Evolutionary conservation across 2,797 vertebrate genomes (phyloP).

Genomic region (Coregonus sp.): DNA sequence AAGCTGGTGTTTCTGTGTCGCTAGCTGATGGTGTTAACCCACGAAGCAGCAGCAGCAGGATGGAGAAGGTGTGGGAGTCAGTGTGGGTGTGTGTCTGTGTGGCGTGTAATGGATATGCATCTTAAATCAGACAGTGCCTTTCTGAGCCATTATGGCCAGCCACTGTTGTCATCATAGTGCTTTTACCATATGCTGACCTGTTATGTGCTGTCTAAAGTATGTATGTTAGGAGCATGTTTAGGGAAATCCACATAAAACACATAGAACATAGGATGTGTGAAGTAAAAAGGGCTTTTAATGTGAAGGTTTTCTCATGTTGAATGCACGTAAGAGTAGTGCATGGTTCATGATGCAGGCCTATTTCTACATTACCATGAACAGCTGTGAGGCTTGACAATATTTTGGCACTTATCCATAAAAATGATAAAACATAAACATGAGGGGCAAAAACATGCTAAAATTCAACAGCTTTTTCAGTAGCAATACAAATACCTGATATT

Average conservation of each 20-base stretch:
- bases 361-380: not conserved
- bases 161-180: slow-evolving; percentile 54
- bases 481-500: not conserved
- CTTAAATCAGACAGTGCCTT: slow-evolving; percentile 73
- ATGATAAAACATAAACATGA: not conserved
- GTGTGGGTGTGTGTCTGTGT: slow-evolving; percentile 25
- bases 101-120: slow-evolving; percentile 69
- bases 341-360: not conserved
- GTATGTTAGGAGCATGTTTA: slow-evolving; percentile 22
- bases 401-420: not conserved
- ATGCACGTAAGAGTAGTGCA: no score
- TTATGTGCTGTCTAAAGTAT: slow-evolving; percentile 21
- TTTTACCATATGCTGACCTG: slow-evolving; percentile 58
- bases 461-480: not conserved
- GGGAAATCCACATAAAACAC: not conserved
- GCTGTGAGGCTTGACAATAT: not conserved
- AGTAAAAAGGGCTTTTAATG: not conserved
- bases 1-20: slow-evolving; percentile 82
- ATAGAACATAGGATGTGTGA: not conserved
- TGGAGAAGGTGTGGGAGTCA: slow-evolving; percentile 29
- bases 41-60: slow-evolving; percentile 61
- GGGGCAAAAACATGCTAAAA: not conserved
- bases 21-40: slow-evolving; percentile 79
- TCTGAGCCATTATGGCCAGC: slow-evolving; percentile 62
- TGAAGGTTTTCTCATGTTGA: no score